Conservation (phyloP, 2,113 vertebrate species). For the Tetrax tetrax region DNA sequence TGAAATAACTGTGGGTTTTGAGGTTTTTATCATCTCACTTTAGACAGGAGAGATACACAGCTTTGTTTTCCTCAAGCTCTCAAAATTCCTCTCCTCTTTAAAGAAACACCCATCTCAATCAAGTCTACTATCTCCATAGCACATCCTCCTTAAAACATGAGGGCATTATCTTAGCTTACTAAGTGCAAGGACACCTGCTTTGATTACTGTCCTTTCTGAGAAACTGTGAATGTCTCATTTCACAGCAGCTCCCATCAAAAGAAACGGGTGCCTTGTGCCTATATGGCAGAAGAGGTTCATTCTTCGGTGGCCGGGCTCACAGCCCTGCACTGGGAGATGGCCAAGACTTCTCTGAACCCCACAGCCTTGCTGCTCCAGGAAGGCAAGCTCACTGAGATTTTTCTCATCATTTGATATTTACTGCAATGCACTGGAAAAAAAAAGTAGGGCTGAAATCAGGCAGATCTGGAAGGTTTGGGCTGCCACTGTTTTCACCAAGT, state of each 20-base stretch:
- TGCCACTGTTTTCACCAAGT: neutral
- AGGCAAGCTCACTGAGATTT: neutral
- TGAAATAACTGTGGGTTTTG: neutral
- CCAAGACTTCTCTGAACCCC: neutral
- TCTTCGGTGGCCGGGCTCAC: neutral
- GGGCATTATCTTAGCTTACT: neutral
- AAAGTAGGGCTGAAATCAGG: neutral
- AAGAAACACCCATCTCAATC: neutral
- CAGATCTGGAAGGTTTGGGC: neutral
- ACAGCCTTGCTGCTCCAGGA: neutral
- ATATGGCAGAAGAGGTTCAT: neutral
- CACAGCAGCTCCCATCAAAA: neutral
- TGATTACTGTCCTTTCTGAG: neutral
- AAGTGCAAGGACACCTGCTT: neutral
- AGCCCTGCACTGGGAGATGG: neutral
- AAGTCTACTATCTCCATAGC: neutral
- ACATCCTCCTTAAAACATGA: neutral
- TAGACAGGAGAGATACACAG: neutral
- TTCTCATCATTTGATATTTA: neutral
- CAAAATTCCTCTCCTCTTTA: neutral
- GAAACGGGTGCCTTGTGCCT: rapidly evolving
- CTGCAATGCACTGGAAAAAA: neutral
- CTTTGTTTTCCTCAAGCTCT: neutral
- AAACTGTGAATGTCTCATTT: neutral
- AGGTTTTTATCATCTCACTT: neutral